These are phyloP conservation scores for Rhingia rostrata DNA, from an alignment of 2,888 invertebrate species.

Conservation along the genomic window DNA sequence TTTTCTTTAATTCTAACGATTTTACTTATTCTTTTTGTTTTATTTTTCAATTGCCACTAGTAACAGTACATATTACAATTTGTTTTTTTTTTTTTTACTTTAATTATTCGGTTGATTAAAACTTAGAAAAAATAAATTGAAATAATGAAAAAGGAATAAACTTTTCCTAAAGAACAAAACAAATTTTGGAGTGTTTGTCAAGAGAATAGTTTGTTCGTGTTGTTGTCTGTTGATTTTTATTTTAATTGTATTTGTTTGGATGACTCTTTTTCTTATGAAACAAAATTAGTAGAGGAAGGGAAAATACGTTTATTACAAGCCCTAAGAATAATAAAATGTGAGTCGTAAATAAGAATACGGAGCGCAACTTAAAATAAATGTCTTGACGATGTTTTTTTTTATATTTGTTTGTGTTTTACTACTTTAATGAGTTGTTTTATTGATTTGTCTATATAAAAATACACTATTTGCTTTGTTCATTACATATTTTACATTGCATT, in stretches of 20 bases:
- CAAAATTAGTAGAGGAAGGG: slow-evolving; percentile 11
- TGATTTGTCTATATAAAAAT: slow-evolving; percentile 75
- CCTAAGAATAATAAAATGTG: slow-evolving; percentile 64
- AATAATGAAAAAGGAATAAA: no score
- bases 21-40: slow-evolving; percentile 30
- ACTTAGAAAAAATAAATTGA: slow-evolving; percentile 35
- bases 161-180: slow-evolving; percentile 22
- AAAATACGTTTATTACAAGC: slow-evolving; percentile 42
- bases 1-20: slow-evolving; percentile 69
- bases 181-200: slow-evolving; percentile 19
- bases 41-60: slow-evolving; percentile 70
- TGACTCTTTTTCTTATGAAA: slow-evolving; percentile 66
- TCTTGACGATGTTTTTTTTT: slow-evolving; percentile 40
- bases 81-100: slow-evolving; percentile 36
- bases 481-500: slow-evolving; percentile 71
- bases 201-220: neutral
- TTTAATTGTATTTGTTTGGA: slow-evolving; percentile 17
- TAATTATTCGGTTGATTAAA: slow-evolving; percentile 28
- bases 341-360: slow-evolving; percentile 49
- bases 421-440: slow-evolving; percentile 59
- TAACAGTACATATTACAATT: slow-evolving; percentile 71
- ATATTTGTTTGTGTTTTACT: slow-evolving; percentile 36
- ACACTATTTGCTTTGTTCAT: slow-evolving; percentile 73
- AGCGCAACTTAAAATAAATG: slow-evolving; percentile 28
- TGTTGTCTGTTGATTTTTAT: slow-evolving; percentile 22